Conservation (phyloP, 2,113 vertebrate genomes). For the Tyto alba region DNA sequence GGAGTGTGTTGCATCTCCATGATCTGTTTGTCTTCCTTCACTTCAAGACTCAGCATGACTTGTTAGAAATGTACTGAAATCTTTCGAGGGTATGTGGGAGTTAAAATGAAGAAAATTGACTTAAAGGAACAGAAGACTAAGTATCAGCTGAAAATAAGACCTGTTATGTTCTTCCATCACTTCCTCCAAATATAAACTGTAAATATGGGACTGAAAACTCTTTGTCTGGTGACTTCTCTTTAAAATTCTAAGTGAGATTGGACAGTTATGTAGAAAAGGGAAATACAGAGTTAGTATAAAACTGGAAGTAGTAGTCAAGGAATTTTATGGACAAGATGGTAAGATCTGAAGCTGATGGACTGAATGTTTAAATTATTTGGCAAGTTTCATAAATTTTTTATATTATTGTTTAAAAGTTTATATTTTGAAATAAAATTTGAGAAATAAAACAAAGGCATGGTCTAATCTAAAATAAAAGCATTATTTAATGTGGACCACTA, state of each 20-base stretch:
- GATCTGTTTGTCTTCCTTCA: neutral
- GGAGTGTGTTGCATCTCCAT: neutral
- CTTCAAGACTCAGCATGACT: neutral
- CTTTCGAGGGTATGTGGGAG: neutral
- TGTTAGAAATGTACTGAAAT: neutral
- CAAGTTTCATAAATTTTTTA: neutral
- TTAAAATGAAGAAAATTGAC: neutral
- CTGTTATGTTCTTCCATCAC: neutral
- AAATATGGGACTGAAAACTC: neutral
- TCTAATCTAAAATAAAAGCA: neutral
- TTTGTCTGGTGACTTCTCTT: neutral
- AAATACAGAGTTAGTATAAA: neutral
- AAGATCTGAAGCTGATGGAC: neutral
- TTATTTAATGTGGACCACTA: neutral
- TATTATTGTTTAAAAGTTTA: neutral
- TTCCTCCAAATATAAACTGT: neutral
- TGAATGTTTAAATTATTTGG: neutral
- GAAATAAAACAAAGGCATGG: neutral
- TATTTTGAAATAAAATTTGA: neutral
- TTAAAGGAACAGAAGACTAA: neutral
- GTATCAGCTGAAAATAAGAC: neutral
- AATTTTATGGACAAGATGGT: neutral
- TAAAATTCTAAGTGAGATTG: neutral
- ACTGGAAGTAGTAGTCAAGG: neutral
- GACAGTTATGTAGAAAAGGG: neutral